Base-by-base conservation (phyloP, 2,113 vertebrate species). In the Zapus hudsonius region DNA sequence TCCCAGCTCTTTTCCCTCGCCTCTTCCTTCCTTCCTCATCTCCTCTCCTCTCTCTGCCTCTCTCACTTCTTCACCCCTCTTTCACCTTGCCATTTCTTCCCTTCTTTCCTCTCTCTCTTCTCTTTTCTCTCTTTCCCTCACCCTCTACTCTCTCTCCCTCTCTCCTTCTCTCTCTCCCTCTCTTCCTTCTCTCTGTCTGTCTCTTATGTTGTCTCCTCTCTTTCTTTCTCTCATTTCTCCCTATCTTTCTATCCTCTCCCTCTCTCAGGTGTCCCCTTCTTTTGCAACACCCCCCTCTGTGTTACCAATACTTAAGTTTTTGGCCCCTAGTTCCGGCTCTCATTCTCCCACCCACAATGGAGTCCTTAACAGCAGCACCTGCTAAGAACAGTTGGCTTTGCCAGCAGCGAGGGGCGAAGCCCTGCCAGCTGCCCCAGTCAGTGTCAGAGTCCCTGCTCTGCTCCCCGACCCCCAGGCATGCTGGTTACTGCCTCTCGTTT, bases 401-500 rank as follows among this genome's bases (percentile, higher is more conserved):
- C 47, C 47, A 47, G 67, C 15, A 33, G 38, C 47, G 69, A 64
- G 52, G 76, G 59, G 25, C 42, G 12, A 27, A 52, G n/a, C 67
- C 40, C 80, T 57, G 47, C 42, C 40, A 63, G 75, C 47, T 33
- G 23, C 42, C 38, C 27, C 25, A 42, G 12, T 70, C 52, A 57
- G 8, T 12, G 5, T 84, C 63, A 74, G 67, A 86, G 38, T 33
- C 66, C 79, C 67, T 27, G 7, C 7, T 0, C 36, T 75, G 67
- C 70, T 79, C 52, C 12, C 38, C 23, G 82, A 92, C 92, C 91
- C 66, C 19, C 74, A 86, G 70, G 61, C 70, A n/a, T 36, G 75
- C 63, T 87, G 72, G 44, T 85, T 92, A 82, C 93, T 84, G 73
- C 61, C 91, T 90, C 64, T 94, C 84, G 66, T 89, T 97, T 93